phyloP scores from a whole-genome alignment of 1,140 invertebrate genomes.

The Oscheius sp. region DNA sequence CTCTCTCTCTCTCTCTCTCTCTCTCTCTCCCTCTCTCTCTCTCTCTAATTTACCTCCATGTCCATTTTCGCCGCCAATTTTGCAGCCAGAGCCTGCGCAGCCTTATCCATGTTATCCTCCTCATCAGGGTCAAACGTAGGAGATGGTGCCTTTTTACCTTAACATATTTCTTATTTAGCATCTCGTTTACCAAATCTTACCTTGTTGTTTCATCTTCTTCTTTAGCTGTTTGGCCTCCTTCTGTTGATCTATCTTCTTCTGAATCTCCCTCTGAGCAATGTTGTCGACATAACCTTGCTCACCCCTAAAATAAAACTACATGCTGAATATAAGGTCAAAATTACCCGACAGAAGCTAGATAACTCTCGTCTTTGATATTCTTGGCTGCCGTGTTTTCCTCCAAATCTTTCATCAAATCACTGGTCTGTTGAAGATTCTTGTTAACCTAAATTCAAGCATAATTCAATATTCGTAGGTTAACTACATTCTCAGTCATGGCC shows the following conservation, averaged over 20 bases:
- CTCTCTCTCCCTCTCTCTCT: no score
- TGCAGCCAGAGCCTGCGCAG: slow-evolving; percentile 50
- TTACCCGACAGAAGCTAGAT: slow-evolving; percentile 51
- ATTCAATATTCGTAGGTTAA: background rate
- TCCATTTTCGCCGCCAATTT: slow-evolving; percentile 48
- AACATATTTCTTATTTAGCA: background rate
- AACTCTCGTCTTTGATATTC: slow-evolving; percentile 56
- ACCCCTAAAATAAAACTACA: slow-evolving; percentile 36
- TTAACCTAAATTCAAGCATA: background rate
- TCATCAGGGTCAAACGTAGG: slow-evolving; percentile 51
- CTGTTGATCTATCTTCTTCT: slow-evolving; percentile 48
- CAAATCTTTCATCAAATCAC: slow-evolving; percentile 43
- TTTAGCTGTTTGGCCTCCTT: slow-evolving; percentile 56
- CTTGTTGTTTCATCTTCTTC: slow-evolving; percentile 45
- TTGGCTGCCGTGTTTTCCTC: slow-evolving; percentile 50
- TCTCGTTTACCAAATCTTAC: background rate
- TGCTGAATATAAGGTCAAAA: background rate
- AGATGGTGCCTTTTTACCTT: slow-evolving; percentile 33
- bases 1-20: no score
- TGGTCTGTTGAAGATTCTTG: background rate
- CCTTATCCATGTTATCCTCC: slow-evolving; percentile 54
- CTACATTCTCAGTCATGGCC: slow-evolving; percentile 53
- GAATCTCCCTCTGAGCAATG: slow-evolving; percentile 45
- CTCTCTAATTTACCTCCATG: no score
- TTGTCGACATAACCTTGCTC: slow-evolving; percentile 45